Percentiles rank a stretch among this genome's conserved stretches.
These are phyloP conservation scores for Spodoptera litura DNA, from an alignment of 1,140 invertebrate species.

Conservation along the genomic window DNA sequence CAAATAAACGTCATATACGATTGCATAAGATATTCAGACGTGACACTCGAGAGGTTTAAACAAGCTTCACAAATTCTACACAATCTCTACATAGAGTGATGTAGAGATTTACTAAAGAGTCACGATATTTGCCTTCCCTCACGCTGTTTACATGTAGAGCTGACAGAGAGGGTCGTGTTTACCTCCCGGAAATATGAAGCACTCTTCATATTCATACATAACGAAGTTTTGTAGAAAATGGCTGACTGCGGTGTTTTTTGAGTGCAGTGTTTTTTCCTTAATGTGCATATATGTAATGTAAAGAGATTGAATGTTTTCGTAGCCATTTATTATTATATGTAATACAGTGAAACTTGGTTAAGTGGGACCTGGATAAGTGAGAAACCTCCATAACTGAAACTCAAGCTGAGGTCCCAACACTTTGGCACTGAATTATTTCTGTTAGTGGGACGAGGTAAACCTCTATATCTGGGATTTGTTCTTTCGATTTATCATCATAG, in stretches of 20 bases:
- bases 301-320: not conserved
- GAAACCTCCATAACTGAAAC: too few relatives aligned
- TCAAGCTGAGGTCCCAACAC: too few relatives aligned
- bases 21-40: too few relatives aligned
- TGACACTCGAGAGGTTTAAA: not conserved
- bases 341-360: too few relatives aligned
- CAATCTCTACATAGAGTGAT: not conserved
- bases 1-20: too few relatives aligned
- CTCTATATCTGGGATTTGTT: too few relatives aligned
- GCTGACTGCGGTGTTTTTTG: not conserved
- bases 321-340: too few relatives aligned
- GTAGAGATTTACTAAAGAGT: constrained; percentile 7
- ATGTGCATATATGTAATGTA: not conserved
- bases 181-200: not conserved
- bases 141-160: not conserved
- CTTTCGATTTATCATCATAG: too few relatives aligned
- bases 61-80: not conserved
- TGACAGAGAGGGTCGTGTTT: not conserved
- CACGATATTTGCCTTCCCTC: constrained; percentile 7
- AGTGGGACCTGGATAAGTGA: too few relatives aligned
- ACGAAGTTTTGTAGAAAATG: constrained; percentile 11
- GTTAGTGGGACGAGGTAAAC: too few relatives aligned
- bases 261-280: not conserved
- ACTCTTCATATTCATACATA: constrained; percentile 24
- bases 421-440: too few relatives aligned